Evolutionary conservation across 2,113 vertebrate genomes (phyloP), one percentile per base, ranked within the genome.

Genomic region (Nerophis ophidion): DNA sequence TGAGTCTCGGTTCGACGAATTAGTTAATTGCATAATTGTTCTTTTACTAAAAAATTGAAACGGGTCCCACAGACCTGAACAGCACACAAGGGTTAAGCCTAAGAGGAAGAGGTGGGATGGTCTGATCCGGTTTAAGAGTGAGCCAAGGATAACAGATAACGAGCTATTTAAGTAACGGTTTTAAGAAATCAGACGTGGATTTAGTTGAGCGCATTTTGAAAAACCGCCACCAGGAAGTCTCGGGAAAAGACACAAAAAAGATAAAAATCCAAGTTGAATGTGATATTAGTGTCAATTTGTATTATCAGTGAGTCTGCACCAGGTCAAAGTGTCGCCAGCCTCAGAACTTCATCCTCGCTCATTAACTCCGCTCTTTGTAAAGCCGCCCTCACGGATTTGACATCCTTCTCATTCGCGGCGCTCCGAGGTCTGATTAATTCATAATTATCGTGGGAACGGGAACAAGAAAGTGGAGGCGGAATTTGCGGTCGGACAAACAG

Each of bases 391-490:
- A 48, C 57, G 81, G 72, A 81, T 81, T 83, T 76, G 68, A 83
- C 81, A 84, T 87, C 61, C 67, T 83, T 86, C 77, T 80, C 83
- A 86, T 84, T 83, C 79, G 72, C 74, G 80, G 74, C 63, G 70
- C 72, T 84, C 78, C 80, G 72, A 84, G 77, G 79, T 83, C 81
- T 72, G 77, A 81, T 84, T 86, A 84, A 83, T 83, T 83, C 67
- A 72, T 71, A 84, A 79, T 82, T 79, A 77, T 70, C 52, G 68
- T 33, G 53, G 61, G 63, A 61, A 73, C 61, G 64, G 26, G 26
- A 4, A 4, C 3, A 26, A 26, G 26, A 26, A 68, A 35, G 5
- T 34, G 48, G 49, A 66, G 70, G 54, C 47, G 60, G 61, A 14
- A 48, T 38, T 48, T 53, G 60, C 62, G 65, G 61, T 35, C 50